Conservation (phyloP, 2,888 invertebrate species). For the Sthenelais limicola region DNA sequence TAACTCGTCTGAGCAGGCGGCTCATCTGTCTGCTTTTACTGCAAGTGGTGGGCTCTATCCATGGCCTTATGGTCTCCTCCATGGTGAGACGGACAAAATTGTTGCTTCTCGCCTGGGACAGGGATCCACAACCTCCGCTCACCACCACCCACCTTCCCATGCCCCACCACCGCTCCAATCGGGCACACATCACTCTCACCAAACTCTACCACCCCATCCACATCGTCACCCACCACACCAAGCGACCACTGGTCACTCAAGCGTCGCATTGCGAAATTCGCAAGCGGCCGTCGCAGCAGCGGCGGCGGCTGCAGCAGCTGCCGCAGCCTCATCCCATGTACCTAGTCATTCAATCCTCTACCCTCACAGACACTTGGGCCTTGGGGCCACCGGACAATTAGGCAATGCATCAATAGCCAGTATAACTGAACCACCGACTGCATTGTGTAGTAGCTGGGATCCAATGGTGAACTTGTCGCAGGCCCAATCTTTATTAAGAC, state of each 20-base stretch:
- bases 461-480: conserved; percentile 14
- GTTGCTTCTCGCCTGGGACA: conserved; percentile 18
- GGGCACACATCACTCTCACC: background rate
- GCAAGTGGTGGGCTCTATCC: conserved; percentile 18
- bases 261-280: too few relatives aligned
- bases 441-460: too few relatives aligned
- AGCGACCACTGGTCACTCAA: too few relatives aligned
- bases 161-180: background rate
- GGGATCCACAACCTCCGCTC: background rate
- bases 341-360: conserved; percentile 2
- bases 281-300: too few relatives aligned
- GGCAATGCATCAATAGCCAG: background rate
- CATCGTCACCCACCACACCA: conserved; percentile 14
- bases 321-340: too few relatives aligned
- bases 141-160: background rate
- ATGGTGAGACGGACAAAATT: conserved; percentile 23
- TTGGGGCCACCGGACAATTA: background rate
- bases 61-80: conserved; percentile 8
- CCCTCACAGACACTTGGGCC: conserved; percentile 16
- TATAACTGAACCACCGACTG: background rate
- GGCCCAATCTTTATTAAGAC: conserved; percentile 8
- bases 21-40: background rate
- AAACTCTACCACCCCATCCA: background rate
- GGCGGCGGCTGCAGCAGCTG: too few relatives aligned
- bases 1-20: background rate